Percentiles rank a stretch among this genome's conserved stretches.
Conservation (phyloP, 2,113 vertebrate genomes). For the Crotalus tigris region DNA sequence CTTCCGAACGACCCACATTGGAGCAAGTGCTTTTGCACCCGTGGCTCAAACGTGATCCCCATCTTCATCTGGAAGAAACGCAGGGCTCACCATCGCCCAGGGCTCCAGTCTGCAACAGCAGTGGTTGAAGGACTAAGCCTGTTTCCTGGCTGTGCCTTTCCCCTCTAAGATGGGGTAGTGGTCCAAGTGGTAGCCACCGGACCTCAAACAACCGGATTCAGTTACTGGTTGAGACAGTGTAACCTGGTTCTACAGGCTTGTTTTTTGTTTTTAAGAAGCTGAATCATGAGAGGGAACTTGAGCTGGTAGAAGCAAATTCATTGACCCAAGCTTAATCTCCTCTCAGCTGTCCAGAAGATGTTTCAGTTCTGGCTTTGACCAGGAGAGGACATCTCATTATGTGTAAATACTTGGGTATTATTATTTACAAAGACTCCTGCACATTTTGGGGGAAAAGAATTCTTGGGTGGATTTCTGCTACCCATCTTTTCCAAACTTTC, state of each 20-base stretch:
- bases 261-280: neutral
- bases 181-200: neutral
- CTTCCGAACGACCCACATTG: slow-evolving; percentile 76
- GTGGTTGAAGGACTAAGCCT: slow-evolving; percentile 37
- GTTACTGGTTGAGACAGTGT: slow-evolving; percentile 22
- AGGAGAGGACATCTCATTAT: neutral
- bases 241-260: slow-evolving; percentile 67
- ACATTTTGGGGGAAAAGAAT: neutral
- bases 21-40: slow-evolving; percentile 79
- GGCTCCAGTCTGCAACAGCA: slow-evolving; percentile 45
- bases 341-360: neutral
- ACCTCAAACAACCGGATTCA: neutral
- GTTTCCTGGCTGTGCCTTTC: neutral
- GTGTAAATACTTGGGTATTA: slow-evolving; percentile 42
- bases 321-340: neutral
- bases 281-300: neutral
- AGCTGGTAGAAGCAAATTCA: slow-evolving; percentile 35
- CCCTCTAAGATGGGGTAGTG: neutral
- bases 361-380: slow-evolving; percentile 6
- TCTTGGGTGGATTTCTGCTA: slow-evolving; percentile 29
- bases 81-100: slow-evolving; percentile 7
- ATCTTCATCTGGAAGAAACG: neutral
- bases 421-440: neutral
- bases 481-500: neutral
- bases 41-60: slow-evolving; percentile 72